A percentile compares a stretch with the other conserved stretches of the same genome.
These are phyloP conservation scores for Ruditapes philippinarum DNA, from an alignment of 1,140 invertebrate genomes.

Conservation along the genomic window DNA sequence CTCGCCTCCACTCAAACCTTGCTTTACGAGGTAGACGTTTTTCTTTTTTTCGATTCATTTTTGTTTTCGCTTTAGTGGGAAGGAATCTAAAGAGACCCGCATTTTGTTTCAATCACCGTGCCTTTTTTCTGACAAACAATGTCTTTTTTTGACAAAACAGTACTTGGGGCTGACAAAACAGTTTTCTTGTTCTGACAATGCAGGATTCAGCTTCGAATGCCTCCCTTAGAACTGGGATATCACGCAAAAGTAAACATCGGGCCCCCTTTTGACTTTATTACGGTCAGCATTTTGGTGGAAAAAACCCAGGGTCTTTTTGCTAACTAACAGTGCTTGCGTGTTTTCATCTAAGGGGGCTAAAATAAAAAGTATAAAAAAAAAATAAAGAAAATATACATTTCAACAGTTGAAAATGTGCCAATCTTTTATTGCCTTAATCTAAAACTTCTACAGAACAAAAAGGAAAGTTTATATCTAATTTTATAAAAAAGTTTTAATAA, in stretches of 20 bases:
- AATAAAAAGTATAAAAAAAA: too few species aligned
- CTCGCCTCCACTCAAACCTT: not conserved
- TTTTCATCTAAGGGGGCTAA: slow-evolving; percentile 22
- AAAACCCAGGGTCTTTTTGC: not conserved
- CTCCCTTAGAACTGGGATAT: slow-evolving; percentile 57
- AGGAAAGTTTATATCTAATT: too few species aligned
- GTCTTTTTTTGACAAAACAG: slow-evolving; percentile 21
- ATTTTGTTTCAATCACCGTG: slow-evolving; percentile 36
- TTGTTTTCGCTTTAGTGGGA: too few species aligned
- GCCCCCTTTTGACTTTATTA: slow-evolving; percentile 22
- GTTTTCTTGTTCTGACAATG: slow-evolving; percentile 52
- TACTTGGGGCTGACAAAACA: too few species aligned
- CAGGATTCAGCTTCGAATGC: slow-evolving; percentile 55
- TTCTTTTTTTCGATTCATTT: slow-evolving; percentile 28
- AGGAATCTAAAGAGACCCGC: too few species aligned
- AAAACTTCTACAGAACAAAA: too few species aligned
- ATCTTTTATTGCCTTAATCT: too few species aligned
- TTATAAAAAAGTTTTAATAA: too few species aligned
- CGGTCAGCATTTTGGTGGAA: slow-evolving; percentile 56
- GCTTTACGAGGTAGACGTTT: not conserved
- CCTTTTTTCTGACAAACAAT: slow-evolving; percentile 33
- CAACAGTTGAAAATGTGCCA: too few species aligned
- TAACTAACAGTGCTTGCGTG: slow-evolving; percentile 8
- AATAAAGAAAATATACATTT: too few species aligned
- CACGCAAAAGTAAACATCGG: slow-evolving; percentile 53